phyloP scores from a whole-genome alignment of 2,113 vertebrate genomes.

The Monopterus albus region DNA sequence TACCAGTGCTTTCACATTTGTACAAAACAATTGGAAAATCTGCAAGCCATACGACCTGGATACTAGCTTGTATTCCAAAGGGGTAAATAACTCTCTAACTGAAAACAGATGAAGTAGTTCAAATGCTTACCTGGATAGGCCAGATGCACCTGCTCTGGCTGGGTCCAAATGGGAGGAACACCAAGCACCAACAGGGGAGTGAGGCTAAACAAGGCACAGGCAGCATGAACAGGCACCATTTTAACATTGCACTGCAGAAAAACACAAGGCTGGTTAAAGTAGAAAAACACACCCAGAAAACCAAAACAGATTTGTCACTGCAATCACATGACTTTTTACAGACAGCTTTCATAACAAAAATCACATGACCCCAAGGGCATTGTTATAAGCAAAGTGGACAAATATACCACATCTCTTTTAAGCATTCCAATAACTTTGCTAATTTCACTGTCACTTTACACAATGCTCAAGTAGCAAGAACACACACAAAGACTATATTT shows the following conservation, averaged over 20 bases:
- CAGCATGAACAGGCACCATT: conserved; percentile 50
- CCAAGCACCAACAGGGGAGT: conserved; percentile 59
- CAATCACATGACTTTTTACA: conserved; percentile 43
- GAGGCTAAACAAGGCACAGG: conserved; percentile 45
- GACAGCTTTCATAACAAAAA: neutral
- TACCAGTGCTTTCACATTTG: neutral
- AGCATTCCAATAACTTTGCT: conserved; percentile 15
- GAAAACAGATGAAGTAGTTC: conserved; percentile 4
- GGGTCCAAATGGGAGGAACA: conserved; percentile 71
- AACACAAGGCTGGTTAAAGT: neutral
- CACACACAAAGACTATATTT: neutral
- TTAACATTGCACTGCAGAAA: conserved; percentile 8
- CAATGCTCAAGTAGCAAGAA: neutral
- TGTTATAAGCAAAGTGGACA: neutral
- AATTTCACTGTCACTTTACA: neutral
- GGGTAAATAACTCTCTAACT: neutral
- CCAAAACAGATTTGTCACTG: neutral
- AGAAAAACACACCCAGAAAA: neutral
- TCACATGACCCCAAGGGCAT: conserved; percentile 33
- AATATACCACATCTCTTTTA: neutral
- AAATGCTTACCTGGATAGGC: conserved; percentile 79
- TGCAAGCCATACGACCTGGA: conserved; percentile 11
- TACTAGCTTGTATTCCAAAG: neutral
- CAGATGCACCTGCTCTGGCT: conserved; percentile 84
- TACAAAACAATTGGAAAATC: conserved; percentile 31